These are phyloP conservation scores for Epizoanthus stellaris DNA, from an alignment of 92 coral and sea anemone species.

Conservation along the genomic window DNA sequence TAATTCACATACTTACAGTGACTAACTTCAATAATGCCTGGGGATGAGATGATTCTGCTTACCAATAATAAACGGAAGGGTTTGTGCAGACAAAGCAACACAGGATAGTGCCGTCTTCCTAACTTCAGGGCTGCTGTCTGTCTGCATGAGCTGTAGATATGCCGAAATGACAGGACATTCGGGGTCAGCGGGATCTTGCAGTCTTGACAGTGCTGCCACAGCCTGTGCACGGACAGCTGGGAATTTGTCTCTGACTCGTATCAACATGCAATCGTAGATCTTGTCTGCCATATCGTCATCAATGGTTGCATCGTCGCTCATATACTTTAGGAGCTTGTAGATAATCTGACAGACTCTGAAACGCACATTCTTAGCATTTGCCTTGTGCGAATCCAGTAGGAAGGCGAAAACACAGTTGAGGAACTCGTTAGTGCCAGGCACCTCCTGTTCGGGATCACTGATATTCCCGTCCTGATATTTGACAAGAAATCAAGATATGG, in stretches of 20 bases:
- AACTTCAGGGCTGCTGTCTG: slow-evolving; percentile 85
- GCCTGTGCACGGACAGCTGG: slow-evolving; percentile 89
- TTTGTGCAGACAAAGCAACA: slow-evolving; percentile 74
- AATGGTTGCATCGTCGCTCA: slow-evolving; percentile 90
- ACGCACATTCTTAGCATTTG: slow-evolving; percentile 88
- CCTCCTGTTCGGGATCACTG: slow-evolving; percentile 71
- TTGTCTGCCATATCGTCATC: slow-evolving; percentile 93
- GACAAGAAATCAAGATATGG: background rate
- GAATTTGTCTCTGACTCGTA: slow-evolving; percentile 82
- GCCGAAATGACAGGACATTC: slow-evolving; percentile 83
- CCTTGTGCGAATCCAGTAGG: slow-evolving; percentile 79
- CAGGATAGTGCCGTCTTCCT: slow-evolving; percentile 78
- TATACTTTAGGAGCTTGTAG: slow-evolving; percentile 80
- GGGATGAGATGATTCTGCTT: slow-evolving; percentile 10
- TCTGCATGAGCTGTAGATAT: slow-evolving; percentile 74
- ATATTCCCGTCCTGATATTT: slow-evolving; percentile 29
- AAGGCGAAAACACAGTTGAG: slow-evolving; percentile 72
- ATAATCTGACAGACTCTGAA: slow-evolving; percentile 89
- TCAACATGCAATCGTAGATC: slow-evolving; percentile 82
- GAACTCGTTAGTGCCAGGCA: slow-evolving; percentile 53
- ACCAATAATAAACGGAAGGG: slow-evolving; percentile 83
- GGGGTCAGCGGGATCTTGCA: slow-evolving; percentile 87
- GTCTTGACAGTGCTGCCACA: slow-evolving; percentile 83
- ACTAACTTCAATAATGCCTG: background rate
- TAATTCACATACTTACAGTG: background rate